Conservation (phyloP, 2,888 invertebrate species). For the Cordilura impudica region DNA sequence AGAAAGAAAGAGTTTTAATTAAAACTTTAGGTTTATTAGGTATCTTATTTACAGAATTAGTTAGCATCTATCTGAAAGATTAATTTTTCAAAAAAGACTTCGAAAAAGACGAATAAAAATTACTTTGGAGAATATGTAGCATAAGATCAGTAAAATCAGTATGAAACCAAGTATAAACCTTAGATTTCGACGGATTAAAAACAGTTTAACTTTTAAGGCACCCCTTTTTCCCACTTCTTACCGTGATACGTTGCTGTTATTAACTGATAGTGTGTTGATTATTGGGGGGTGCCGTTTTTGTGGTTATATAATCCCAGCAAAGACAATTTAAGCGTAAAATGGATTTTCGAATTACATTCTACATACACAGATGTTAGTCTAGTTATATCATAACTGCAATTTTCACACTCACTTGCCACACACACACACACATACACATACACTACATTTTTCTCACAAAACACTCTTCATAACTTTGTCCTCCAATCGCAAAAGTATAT, state of each 20-base stretch:
- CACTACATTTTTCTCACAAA: neutral
- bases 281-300: constrained; percentile 1
- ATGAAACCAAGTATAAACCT: too few relatives aligned
- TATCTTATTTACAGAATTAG: too few relatives aligned
- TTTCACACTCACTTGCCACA: neutral
- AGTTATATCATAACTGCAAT: constrained; percentile 3
- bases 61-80: too few relatives aligned
- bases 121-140: too few relatives aligned
- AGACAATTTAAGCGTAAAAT: constrained; percentile 58
- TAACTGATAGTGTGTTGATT: neutral
- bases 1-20: too few relatives aligned
- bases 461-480: neutral
- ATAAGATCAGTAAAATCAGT: too few relatives aligned
- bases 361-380: constrained; percentile 12
- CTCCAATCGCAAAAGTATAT: neutral
- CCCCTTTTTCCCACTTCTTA: too few relatives aligned
- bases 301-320: constrained; percentile 33
- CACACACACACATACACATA: neutral
- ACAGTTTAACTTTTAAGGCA: too few relatives aligned
- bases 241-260: neutral
- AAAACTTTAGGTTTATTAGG: too few relatives aligned
- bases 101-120: too few relatives aligned
- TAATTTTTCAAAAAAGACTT: too few relatives aligned
- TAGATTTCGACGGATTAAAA: too few relatives aligned
- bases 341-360: constrained; percentile 40